These are phyloP conservation scores for Acrossocheilus wenchowensis DNA, from an alignment of 2,797 vertebrate genomes.

Conservation along the genomic window DNA sequence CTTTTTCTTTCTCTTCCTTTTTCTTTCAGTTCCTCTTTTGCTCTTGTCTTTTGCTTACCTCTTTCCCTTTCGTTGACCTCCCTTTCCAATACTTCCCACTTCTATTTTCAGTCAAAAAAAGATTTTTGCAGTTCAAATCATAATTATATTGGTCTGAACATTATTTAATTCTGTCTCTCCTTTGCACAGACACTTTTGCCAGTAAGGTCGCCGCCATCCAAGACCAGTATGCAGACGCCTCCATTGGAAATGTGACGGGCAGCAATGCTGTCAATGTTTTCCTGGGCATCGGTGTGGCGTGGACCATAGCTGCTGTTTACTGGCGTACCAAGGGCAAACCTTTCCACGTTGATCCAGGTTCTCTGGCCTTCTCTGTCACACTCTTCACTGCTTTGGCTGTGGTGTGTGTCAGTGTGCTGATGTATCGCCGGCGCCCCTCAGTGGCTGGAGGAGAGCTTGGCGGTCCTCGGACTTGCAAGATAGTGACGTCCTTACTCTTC, in stretches of 20 bases:
- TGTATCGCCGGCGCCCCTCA: slow-evolving; percentile 80
- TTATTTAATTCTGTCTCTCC: not conserved
- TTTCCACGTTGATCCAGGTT: slow-evolving; percentile 82
- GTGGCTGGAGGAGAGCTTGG: slow-evolving; percentile 84
- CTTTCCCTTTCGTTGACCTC: not conserved
- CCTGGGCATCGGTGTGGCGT: slow-evolving; percentile 86
- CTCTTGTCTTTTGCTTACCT: not conserved
- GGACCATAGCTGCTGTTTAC: slow-evolving; percentile 85
- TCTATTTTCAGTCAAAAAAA: not conserved
- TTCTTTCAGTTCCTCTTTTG: slow-evolving; percentile 15
- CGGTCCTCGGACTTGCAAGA: slow-evolving; percentile 82
- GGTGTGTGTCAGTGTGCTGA: slow-evolving; percentile 72
- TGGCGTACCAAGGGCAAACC: slow-evolving; percentile 78
- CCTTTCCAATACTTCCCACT: not conserved
- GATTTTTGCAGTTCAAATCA: not conserved
- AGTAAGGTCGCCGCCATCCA: slow-evolving; percentile 89
- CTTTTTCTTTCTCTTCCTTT: slow-evolving; percentile 11
- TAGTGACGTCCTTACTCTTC: slow-evolving; percentile 77
- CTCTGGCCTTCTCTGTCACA: slow-evolving; percentile 86
- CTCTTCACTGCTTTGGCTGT: slow-evolving; percentile 83
- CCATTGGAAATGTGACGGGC: slow-evolving; percentile 89
- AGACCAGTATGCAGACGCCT: slow-evolving; percentile 88
- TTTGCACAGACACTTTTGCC: slow-evolving; percentile 83
- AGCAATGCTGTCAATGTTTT: slow-evolving; percentile 89
- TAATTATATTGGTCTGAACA: not conserved